Conservation (phyloP, 2,888 invertebrate species). For the Brachyptera putata region DNA sequence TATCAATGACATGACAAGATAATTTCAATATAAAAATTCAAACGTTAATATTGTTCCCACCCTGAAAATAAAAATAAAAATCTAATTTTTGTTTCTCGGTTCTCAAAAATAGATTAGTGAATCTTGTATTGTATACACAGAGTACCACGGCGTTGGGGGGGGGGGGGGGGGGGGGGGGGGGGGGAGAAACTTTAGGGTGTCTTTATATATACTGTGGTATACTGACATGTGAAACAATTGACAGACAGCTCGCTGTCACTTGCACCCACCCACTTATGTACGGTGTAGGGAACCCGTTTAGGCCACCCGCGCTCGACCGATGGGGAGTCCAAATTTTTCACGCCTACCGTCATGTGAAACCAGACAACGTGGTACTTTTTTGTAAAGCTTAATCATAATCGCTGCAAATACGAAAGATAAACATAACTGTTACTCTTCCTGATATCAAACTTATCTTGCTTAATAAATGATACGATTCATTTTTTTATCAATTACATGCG, state of each 20-base stretch:
- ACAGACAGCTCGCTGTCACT: conserved; percentile 6
- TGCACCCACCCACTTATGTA: conserved; percentile 5
- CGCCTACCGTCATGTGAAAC: conserved; percentile 4
- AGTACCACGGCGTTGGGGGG: background rate
- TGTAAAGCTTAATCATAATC: too few species aligned
- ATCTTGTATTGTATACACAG: too few species aligned
- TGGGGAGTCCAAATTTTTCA: conserved; percentile 16
- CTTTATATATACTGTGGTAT: background rate
- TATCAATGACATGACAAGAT: conserved; percentile 17
- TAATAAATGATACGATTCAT: too few species aligned
- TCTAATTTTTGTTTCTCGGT: conserved; percentile 15
- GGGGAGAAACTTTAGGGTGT: background rate
- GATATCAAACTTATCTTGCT: too few species aligned
- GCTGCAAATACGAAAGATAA: too few species aligned
- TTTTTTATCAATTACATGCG: too few species aligned
- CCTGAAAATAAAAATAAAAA: conserved; percentile 15
- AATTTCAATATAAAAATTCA: conserved; percentile 15
- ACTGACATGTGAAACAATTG: conserved; percentile 15
- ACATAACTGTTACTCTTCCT: too few species aligned
- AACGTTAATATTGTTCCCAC: background rate
- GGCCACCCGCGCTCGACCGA: conserved; percentile 2
- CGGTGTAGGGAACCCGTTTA: background rate
- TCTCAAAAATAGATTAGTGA: conserved; percentile 14
- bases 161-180: background rate
- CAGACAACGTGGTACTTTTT: too few species aligned